A percentile compares a stretch with the other conserved stretches of the same genome.
Evolutionary conservation across 2,797 vertebrate species (phyloP).

Genomic region (Leucoraja ocellata): DNA sequence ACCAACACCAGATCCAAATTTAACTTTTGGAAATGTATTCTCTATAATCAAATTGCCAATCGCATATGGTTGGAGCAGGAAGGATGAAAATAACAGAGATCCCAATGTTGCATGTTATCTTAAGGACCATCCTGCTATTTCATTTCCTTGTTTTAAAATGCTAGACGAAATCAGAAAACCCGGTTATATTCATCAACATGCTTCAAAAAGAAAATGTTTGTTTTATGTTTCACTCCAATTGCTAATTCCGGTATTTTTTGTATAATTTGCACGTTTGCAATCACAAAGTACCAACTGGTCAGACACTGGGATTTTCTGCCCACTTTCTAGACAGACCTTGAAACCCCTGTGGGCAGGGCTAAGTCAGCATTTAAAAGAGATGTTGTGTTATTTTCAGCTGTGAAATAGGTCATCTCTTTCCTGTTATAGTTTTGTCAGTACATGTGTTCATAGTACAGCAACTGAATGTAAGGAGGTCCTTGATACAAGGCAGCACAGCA

Average conservation of each 20-base stretch:
- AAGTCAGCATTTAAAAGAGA: background rate
- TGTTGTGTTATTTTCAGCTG: background rate
- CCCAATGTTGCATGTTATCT: background rate
- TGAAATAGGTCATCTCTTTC: constrained; percentile 26
- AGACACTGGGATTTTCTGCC: background rate
- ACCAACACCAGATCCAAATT: background rate
- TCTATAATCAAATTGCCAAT: too few species aligned
- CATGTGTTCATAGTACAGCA: background rate
- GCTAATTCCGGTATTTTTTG: background rate
- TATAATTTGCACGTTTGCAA: background rate
- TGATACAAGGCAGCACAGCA: background rate
- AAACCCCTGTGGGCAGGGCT: background rate
- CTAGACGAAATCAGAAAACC: background rate
- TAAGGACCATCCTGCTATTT: background rate
- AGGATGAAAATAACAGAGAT: background rate
- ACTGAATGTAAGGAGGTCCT: background rate
- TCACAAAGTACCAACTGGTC: background rate
- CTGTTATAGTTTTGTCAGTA: background rate
- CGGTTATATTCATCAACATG: background rate
- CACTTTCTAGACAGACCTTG: background rate
- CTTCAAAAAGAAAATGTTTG: background rate
- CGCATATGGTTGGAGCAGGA: background rate
- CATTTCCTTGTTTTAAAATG: background rate
- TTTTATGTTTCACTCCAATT: background rate
- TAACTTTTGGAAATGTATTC: background rate